A percentile compares a stretch with the other conserved stretches of the same genome.
phyloP scores from a whole-genome alignment of 2,113 vertebrate species.

The Petrocephalus zakoni region DNA sequence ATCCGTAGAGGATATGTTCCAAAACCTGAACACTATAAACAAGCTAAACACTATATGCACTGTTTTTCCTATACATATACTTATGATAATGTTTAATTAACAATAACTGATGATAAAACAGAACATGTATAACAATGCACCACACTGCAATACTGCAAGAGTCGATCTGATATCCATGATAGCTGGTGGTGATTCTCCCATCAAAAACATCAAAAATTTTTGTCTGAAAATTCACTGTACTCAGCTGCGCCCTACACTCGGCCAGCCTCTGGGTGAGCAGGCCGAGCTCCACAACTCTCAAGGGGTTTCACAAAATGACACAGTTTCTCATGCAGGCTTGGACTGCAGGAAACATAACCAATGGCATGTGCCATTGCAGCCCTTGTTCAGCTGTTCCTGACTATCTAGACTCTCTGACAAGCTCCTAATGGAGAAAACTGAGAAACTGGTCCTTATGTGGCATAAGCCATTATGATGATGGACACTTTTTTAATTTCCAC shows the following conservation, averaged over 20 bases:
- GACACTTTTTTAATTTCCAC: background rate
- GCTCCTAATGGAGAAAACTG: background rate
- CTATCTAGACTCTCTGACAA: background rate
- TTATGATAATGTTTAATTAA: background rate
- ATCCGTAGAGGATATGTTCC: background rate
- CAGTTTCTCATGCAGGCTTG: conserved; percentile 12
- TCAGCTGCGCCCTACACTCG: background rate
- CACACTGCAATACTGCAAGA: background rate
- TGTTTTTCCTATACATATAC: background rate
- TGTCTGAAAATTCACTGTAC: background rate
- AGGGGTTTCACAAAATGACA: background rate
- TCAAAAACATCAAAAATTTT: background rate
- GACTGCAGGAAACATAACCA: conserved; percentile 18
- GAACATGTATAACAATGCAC: background rate
- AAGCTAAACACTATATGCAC: background rate
- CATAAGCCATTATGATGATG: background rate
- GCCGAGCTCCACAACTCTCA: background rate
- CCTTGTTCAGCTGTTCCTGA: conserved; percentile 3
- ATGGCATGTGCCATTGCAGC: background rate
- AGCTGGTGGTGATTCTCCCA: background rate
- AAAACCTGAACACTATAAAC: background rate
- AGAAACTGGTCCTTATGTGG: background rate
- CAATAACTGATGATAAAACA: background rate
- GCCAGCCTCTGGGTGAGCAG: background rate
- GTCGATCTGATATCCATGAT: background rate